Evolutionary conservation across 1,140 invertebrate species (phyloP), one percentile per base, ranked within the genome.

Genomic region (Mya arenaria): DNA sequence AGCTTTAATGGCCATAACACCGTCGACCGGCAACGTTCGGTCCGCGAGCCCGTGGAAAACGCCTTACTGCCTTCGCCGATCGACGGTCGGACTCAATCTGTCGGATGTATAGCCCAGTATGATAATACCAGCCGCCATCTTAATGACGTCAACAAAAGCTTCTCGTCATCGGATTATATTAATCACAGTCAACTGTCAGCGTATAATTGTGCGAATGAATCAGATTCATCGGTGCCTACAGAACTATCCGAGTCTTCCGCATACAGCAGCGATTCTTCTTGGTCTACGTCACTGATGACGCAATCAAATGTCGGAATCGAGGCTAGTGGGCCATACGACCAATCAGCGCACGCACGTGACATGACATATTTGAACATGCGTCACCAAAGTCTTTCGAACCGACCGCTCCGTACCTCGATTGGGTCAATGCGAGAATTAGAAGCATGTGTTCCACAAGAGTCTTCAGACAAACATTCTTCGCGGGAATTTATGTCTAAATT

Each of bases 261-360:
- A 1, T 71, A 71, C 52, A 71, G 68, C 44, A 71, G 68, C 36
- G 68, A 71, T 32, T 52, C 68, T 10, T 71, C 68, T 52, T 71
- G 68, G 68, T 32, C 32, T 5, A 71, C 68, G 48, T n/a, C 68
- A 60, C 23, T 55, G 23, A 37, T 77, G 6, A 65, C 73, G 28
- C 25, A 17, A 52, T 74, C 72, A 5, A 41, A 37, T 23, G 68
- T 10, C 13, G 10, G 23, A 41, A 10, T 10, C 52, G 48, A 48
- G n/a, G 30, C 69, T 48, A 73, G 32, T 13, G 69, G 58, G 58
- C 55, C 48, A 36, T 36, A 32, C 3, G 69, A 73, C 28, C 37
- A 48, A 19, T 28, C 39, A 30, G 39, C 32, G 37, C 5, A n/a
- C n/a, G n/a, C 48, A 52, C 48, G 48, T 17, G 25, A 52, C 48